Evolutionary conservation across 2,888 invertebrate species (phyloP), one percentile per base, ranked within the genome.

Genomic region (Pyrrhosoma nymphula): DNA sequence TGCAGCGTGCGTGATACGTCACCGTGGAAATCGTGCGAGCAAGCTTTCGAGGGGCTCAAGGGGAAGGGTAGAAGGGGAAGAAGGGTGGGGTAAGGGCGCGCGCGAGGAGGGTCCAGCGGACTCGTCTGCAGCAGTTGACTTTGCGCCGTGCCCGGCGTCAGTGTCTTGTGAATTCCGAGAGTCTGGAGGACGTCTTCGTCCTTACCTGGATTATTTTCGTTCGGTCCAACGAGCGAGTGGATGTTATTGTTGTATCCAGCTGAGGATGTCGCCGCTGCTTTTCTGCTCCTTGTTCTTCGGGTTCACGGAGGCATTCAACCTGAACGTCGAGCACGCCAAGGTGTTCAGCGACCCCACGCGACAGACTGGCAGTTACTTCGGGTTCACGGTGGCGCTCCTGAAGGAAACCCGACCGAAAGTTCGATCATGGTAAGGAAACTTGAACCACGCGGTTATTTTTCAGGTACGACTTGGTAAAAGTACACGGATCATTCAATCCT

Each of bases 381-480:
- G 96, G 20, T 96, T 95, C 95, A 95, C 96, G 0, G 96, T 96
- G 75, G 95, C 95, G 39, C 47, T 95, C 30, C 95, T 82, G 39
- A 95, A 88, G 88, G 89, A 90, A 39, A 69, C 95, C 16, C 95
- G 90, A 14, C 30, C 88, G 0, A 93, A 90, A 39, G 69, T 39
- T 23, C 56, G 88, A 89, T 95, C 95, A 4, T 95, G 95, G 95
- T 95, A 55, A 95, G 95, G n/a, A 23, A 47, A 47, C 8, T 8
- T 47, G 47, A 47, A 47, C 56, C 0, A 47, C 47, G 47, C 47
- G 47, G 47, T 47, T 47, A 4, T 4, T 56, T 60, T 18, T 39
- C 20, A 0, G 10, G 47, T 4, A 47, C 2, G 47, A 6, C 10
- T 95, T 88, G 69, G 47, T 47, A 47, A 4, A 8, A 8, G 2